A percentile compares a stretch with the other conserved stretches of the same genome.
Evolutionary conservation across 1,140 invertebrate genomes (phyloP).

Genomic region (Dendrolimus punctatus): DNA sequence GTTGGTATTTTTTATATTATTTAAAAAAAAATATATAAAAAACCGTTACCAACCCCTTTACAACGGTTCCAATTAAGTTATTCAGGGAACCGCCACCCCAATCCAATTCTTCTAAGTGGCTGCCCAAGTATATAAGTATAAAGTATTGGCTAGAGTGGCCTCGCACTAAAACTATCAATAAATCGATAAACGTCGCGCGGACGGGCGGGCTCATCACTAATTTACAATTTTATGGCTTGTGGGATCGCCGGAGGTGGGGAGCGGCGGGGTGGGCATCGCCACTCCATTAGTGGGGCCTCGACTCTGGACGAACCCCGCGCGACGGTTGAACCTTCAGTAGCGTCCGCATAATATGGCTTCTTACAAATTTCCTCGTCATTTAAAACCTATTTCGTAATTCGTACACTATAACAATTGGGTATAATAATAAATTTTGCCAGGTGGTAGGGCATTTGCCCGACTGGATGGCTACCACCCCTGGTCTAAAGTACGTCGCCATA

Average conservation of each 20-base stretch:
- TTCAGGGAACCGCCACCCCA: not conserved
- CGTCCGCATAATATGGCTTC: constrained; percentile 28
- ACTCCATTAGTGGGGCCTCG: constrained; percentile 52
- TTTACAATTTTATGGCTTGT: constrained; percentile 70
- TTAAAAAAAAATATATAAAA: no score
- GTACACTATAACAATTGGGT: no score
- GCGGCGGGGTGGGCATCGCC: constrained; percentile 15
- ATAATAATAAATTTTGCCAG: no score
- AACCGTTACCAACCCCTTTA: no score
- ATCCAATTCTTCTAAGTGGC: constrained; percentile 19
- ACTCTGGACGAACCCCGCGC: constrained; percentile 26
- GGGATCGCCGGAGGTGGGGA: constrained; percentile 42
- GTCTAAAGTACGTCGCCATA: no score
- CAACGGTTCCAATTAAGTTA: no score
- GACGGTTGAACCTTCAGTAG: constrained; percentile 40
- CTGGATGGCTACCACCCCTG: no score
- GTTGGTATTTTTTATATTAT: no score
- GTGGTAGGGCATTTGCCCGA: no score
- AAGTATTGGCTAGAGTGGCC: constrained; percentile 21
- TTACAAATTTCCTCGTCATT: constrained; percentile 5
- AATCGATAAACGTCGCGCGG: constrained; percentile 60
- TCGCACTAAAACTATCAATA: constrained; percentile 58
- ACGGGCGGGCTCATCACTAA: constrained; percentile 64
- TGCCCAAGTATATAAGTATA: no score
- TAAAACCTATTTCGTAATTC: no score